phyloP scores from a whole-genome alignment of 2,797 vertebrate species.

The Leptodactylus fallax region DNA sequence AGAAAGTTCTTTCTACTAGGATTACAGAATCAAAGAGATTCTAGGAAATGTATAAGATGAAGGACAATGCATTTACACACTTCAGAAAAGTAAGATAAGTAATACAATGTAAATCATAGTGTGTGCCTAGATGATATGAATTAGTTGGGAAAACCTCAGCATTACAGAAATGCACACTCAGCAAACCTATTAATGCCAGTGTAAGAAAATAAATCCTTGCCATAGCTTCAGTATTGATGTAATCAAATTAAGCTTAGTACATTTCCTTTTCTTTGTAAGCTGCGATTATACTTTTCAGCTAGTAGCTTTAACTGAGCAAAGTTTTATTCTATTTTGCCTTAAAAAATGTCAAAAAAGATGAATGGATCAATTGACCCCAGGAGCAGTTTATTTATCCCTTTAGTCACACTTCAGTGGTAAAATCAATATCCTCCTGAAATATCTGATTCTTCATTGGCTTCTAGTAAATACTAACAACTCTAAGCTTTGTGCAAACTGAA shows the following conservation, averaged over 20 bases:
- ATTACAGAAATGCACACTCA: not conserved
- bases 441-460: slow-evolving; percentile 78
- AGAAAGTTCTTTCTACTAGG: not conserved
- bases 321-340: slow-evolving; percentile 79
- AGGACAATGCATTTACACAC: not conserved
- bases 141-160: not conserved
- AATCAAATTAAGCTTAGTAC: not conserved
- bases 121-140: not conserved
- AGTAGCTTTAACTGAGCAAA: slow-evolving; percentile 78
- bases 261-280: slow-evolving; percentile 1
- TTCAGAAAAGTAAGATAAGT: not conserved
- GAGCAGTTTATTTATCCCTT: slow-evolving; percentile 85
- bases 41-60: not conserved
- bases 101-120: not conserved
- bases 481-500: slow-evolving; percentile 77
- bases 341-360: slow-evolving; percentile 81
- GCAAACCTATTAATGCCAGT: not conserved
- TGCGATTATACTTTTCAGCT: slow-evolving; percentile 17
- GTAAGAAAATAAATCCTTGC: not conserved
- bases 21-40: not conserved
- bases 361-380: slow-evolving; percentile 82
- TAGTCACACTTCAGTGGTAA: slow-evolving; percentile 84
- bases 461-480: slow-evolving; percentile 82
- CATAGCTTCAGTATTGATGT: not conserved
- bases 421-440: slow-evolving; percentile 83